Conservation (phyloP, 2,888 invertebrate species). For the Dusona sp. region DNA sequence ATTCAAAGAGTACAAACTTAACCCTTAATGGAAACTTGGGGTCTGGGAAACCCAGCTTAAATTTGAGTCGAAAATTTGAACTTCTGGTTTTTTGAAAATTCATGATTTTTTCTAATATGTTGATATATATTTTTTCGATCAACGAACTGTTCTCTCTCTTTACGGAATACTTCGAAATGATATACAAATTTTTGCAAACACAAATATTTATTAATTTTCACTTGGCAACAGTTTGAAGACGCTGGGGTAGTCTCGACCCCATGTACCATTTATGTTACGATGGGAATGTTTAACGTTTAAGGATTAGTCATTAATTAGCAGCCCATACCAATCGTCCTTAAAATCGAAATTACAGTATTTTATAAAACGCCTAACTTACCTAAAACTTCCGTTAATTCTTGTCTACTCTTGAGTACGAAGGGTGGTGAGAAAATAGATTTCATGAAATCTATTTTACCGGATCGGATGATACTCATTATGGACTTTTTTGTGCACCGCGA, state of each 20-base stretch:
- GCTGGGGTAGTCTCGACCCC: no score
- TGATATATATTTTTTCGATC: no score
- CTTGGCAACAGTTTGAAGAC: no score
- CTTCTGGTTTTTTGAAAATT: not conserved
- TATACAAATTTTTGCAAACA: no score
- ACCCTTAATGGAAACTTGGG: not conserved
- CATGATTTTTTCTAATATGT: no score
- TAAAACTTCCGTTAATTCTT: constrained; percentile 71
- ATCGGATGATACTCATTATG: constrained; percentile 78
- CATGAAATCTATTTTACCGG: constrained; percentile 74
- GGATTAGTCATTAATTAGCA: not conserved
- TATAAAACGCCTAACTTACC: constrained; percentile 71
- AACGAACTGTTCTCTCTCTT: no score
- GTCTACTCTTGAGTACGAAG: constrained; percentile 67
- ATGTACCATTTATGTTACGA: no score
- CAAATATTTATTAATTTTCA: no score
- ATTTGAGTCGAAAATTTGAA: not conserved
- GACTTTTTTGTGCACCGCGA: constrained; percentile 81
- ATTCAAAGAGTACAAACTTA: not conserved
- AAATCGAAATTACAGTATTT: not conserved
- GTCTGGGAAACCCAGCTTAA: not conserved
- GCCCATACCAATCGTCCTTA: not conserved
- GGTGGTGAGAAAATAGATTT: constrained; percentile 52
- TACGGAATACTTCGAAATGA: no score
- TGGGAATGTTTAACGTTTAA: no score